Conservation (phyloP, 1,140 invertebrate species). For the Lanistes nyassanus region DNA sequence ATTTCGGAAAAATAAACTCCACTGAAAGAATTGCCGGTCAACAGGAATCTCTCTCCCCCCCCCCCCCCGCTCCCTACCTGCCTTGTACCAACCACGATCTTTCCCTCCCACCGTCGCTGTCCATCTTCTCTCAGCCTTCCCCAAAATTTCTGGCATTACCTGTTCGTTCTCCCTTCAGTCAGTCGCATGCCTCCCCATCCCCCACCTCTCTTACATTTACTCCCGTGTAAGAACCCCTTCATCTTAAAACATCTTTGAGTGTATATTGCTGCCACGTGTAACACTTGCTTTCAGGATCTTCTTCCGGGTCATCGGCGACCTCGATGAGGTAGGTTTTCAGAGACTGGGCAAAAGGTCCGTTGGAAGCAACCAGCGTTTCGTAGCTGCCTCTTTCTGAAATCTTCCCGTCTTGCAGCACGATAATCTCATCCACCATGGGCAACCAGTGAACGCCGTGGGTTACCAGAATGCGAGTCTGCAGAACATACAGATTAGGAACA, state of each 20-base stretch:
- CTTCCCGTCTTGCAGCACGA: slow-evolving; percentile 3
- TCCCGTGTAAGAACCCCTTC: not conserved
- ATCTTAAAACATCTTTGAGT: not conserved
- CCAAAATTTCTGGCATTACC: not conserved
- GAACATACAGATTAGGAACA: too few species aligned
- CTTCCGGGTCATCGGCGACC: not conserved
- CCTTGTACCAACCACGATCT: not conserved
- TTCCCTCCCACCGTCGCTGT: not conserved
- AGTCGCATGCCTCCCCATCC: not conserved
- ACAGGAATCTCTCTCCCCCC: not conserved
- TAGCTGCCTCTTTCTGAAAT: slow-evolving; percentile 7
- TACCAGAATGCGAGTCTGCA: slow-evolving; percentile 13
- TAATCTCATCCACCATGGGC: slow-evolving; percentile 9
- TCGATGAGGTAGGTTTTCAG: not conserved
- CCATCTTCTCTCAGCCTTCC: not conserved
- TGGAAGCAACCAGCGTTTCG: not conserved
- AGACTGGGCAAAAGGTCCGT: not conserved
- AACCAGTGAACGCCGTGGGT: slow-evolving; percentile 17
- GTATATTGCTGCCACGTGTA: slow-evolving; percentile 23
- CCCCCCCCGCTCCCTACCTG: not conserved
- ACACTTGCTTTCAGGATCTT: not conserved
- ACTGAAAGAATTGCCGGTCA: not conserved
- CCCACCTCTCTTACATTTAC: not conserved
- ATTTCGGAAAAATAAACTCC: slow-evolving; percentile 7
- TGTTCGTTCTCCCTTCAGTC: not conserved